Conservation (phyloP, 2,113 vertebrate genomes). For the Calyptommatus sinebrachiatus region DNA sequence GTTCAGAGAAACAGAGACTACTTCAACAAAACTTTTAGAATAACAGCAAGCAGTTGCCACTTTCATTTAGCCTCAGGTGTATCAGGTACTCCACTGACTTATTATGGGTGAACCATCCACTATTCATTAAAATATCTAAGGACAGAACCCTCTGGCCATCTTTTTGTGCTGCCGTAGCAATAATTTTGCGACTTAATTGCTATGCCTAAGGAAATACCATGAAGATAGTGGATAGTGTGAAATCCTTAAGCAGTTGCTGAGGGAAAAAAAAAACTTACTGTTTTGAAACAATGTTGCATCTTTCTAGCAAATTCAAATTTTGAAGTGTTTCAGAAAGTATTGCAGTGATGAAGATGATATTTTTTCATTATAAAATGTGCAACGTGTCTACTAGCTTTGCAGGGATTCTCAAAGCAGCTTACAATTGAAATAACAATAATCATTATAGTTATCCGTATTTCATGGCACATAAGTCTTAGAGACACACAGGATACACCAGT, state of each 20-base stretch:
- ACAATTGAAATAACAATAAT: too few relatives aligned
- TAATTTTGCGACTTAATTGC: slow-evolving; percentile 10
- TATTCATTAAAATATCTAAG: too few relatives aligned
- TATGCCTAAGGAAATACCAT: neutral
- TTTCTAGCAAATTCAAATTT: slow-evolving; percentile 8
- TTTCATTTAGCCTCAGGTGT: too few relatives aligned
- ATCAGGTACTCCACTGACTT: too few relatives aligned
- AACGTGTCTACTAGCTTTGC: neutral
- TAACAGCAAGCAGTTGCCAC: too few relatives aligned
- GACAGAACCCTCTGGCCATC: neutral
- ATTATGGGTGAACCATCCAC: too few relatives aligned
- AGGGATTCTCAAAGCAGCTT: too few relatives aligned
- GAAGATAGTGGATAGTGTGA: slow-evolving; percentile 20
- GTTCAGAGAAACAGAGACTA: too few relatives aligned
- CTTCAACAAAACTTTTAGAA: too few relatives aligned
- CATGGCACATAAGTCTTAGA: too few relatives aligned
- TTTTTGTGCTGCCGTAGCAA: neutral
- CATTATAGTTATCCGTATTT: too few relatives aligned
- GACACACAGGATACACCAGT: too few relatives aligned
- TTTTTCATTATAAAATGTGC: neutral
- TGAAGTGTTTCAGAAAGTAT: neutral
- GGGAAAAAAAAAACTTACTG: slow-evolving; percentile 10
- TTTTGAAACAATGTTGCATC: neutral
- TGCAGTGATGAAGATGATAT: neutral
- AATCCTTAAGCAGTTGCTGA: slow-evolving; percentile 9